These are phyloP conservation scores for Allacma fusca DNA, from an alignment of 2,888 invertebrate species.

Conservation along the genomic window DNA sequence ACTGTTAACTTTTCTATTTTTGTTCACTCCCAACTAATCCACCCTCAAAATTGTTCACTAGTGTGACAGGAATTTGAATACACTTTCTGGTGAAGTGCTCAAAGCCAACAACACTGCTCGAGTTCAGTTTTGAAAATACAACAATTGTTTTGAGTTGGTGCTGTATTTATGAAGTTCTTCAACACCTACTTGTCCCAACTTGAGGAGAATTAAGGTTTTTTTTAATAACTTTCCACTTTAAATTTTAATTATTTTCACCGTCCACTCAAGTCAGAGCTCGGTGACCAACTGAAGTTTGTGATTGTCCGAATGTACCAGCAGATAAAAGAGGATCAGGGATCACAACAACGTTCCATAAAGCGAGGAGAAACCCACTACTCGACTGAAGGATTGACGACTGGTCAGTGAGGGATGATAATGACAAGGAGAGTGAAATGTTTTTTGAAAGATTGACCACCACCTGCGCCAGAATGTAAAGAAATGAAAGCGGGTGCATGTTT, in stretches of 20 bases:
- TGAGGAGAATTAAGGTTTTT: not conserved
- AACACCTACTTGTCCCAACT: not conserved
- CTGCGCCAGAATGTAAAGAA: constrained; percentile 39
- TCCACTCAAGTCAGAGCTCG: constrained; percentile 5
- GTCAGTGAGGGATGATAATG: constrained; percentile 41
- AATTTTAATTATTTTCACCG: not conserved
- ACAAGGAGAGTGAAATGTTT: constrained; percentile 38
- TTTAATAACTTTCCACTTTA: not conserved
- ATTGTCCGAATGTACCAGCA: not conserved
- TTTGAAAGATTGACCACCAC: constrained; percentile 42
- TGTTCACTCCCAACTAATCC: not conserved
- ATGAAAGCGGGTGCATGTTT: constrained; percentile 31
- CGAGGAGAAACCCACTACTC: constrained; percentile 19
- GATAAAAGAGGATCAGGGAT: constrained; percentile 10
- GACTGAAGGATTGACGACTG: constrained; percentile 27
- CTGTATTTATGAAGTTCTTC: not conserved
- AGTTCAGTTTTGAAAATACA: not conserved
- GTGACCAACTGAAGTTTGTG: not conserved
- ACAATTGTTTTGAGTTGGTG: not conserved
- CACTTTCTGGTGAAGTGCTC: too few relatives aligned
- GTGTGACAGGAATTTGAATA: too few relatives aligned
- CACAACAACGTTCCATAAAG: not conserved
- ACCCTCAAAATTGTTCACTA: not conserved
- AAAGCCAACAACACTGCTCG: too few relatives aligned
- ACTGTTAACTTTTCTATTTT: not conserved